A percentile compares a stretch with the other conserved stretches of the same genome.
Evolutionary conservation across 2,113 vertebrate species (phyloP).

Genomic region (Tupaia tana): DNA sequence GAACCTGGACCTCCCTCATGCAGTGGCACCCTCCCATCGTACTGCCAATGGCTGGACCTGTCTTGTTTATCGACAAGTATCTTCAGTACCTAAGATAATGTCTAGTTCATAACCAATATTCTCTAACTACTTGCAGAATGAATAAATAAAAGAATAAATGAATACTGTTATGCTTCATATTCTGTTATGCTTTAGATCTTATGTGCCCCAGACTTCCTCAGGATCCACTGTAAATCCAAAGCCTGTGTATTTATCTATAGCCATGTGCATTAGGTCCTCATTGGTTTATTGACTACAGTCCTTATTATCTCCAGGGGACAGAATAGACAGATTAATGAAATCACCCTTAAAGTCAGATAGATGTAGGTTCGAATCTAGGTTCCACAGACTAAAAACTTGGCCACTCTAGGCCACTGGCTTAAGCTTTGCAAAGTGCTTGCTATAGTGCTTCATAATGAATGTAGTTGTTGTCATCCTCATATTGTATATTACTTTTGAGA

Average conservation of each 20-base stretch:
- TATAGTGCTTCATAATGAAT: neutral
- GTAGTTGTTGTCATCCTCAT: neutral
- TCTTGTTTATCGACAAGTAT: neutral
- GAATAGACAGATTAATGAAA: neutral
- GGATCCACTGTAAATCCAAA: neutral
- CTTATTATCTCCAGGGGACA: neutral
- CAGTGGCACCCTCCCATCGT: too few relatives aligned
- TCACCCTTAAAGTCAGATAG: neutral
- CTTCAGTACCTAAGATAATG: neutral
- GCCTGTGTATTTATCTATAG: neutral
- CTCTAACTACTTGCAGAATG: neutral
- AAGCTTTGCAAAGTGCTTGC: neutral
- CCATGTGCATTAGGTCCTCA: neutral
- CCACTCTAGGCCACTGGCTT: neutral
- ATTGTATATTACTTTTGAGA: neutral
- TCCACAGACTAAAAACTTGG: neutral
- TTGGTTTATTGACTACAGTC: neutral
- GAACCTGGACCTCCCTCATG: too few relatives aligned
- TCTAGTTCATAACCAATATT: neutral
- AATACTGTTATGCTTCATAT: neutral
- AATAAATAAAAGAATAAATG: neutral
- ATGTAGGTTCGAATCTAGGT: neutral
- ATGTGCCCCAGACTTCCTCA: neutral
- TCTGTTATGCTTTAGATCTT: neutral
- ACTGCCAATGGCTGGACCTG: too few relatives aligned